Evolutionary conservation across 1,140 invertebrate genomes (phyloP), one percentile per base, ranked within the genome.

Genomic region (Ceratoteleas bidentatus): DNA sequence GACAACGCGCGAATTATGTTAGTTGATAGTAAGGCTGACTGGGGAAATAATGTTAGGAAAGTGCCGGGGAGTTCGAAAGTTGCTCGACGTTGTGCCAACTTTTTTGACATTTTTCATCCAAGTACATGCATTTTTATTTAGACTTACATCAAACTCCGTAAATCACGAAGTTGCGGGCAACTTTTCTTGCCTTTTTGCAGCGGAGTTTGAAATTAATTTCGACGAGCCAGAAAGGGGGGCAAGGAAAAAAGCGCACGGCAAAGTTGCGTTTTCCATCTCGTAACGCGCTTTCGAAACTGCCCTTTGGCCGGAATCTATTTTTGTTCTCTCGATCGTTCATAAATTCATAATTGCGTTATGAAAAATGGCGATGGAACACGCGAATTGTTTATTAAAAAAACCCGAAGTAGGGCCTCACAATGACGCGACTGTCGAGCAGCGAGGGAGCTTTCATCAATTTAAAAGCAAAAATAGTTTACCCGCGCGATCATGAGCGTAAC

Each of bases 61-160:
- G 60, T 72, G 56, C 36, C 49, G 5, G 36, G 34, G 56, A 79
- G 76, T 79, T 79, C 62, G 62, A 79, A 79, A 79, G 68, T 79
- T 79, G 76, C 11, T 38, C 38, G 45, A 65, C 47, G 65, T 52
- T 45, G 76, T 43, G 68, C 76, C 64, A 80, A 80, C 69, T 80
- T 80, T 80, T 73, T 73, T 57, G 69, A 62, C 69, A 80, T 80
- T 80, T 80, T 80, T 73, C 77, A 79, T 80, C 77, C 77, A 74
- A 69, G 69, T 80, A 69, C 77, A 80, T 80, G 69, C 53, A 80
- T 80, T 80, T 80, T 74, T 80, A 80, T 80, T 80, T 80, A 80
- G 77, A 80, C 77, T 80, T 80, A 80, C 69, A 80, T 80, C 69
- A 80, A 74, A 80, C 62, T 80, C 62, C 49, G 77, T 80, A 74